Evolutionary conservation across 2,797 vertebrate species (phyloP), one percentile per base, ranked within the genome.

Genomic region (Pelodytes ibericus): DNA sequence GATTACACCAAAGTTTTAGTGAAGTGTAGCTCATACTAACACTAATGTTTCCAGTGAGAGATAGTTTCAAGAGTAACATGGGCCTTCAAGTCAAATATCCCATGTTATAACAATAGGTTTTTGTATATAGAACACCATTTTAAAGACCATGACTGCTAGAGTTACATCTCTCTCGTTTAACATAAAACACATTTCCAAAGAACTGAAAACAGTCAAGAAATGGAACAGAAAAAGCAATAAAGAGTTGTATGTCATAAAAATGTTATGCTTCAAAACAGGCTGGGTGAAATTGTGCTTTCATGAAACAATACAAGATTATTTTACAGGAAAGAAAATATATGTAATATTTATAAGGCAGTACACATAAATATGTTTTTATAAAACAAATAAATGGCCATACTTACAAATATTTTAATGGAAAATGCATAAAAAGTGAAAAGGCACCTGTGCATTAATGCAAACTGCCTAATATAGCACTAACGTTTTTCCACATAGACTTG

Each of bases 281-380:
- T 71, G 31, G 68, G 20, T 60, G 51, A 71, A 77, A 71, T 58
- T 71, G 47, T 71, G 11, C 33, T 70, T 26, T 71, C 74, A 63
- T 77, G 67, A 64, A 71, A 77, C 27, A 77, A 77, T 65, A 69
- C 75, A 71, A 65, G 75, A 64, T 71, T 64, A 44, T 25, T 65
- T 36, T 49, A 71, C 60, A 71, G 60, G 51, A 77, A 65, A 64
- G 33, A 56, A 77, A 77, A 39, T 47, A 44, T 36, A 58, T 77
- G 29, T 49, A 77, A 65, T 71, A 71, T 71, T 71, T 77, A 71
- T 70, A 77, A 71, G 62, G 67, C 58, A 47, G 59, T 71, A 77
- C 60, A 71, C 51, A n/a, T 69, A 77, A 65, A 59, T 36, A 65
- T 65, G 59, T 71, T 22, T 71, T 70, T 71, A 56, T 63, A 33